Conservation (phyloP, 2,113 vertebrate species). For the Sminthopsis crassicaudata region DNA sequence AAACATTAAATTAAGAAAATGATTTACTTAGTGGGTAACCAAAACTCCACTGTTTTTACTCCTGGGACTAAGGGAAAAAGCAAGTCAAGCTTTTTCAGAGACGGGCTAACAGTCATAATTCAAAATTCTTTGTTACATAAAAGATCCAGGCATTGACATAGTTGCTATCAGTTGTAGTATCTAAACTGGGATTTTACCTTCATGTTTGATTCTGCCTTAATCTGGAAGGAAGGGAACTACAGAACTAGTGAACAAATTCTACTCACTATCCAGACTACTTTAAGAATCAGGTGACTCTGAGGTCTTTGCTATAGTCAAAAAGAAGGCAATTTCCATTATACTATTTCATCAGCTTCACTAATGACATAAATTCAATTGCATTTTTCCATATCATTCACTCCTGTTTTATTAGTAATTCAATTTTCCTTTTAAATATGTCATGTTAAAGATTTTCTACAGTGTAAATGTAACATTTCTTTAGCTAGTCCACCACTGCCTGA, state of each 20-base stretch:
- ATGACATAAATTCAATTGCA: background rate
- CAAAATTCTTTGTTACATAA: background rate
- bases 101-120: background rate
- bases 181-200: background rate
- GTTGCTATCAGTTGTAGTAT: background rate
- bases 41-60: background rate
- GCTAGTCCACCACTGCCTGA: background rate
- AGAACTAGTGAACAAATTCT: background rate
- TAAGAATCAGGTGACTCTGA: background rate
- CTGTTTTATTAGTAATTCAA: background rate
- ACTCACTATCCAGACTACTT: background rate
- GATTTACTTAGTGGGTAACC: slow-evolving; percentile 9
- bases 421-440: background rate
- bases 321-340: background rate
- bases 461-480: background rate
- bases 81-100: background rate
- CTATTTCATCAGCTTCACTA: background rate
- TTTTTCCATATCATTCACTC: background rate
- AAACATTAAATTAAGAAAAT: slow-evolving; percentile 47
- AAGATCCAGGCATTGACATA: background rate
- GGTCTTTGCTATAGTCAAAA: background rate
- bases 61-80: background rate
- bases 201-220: background rate
- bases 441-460: background rate
- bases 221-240: background rate